A percentile compares a stretch with the other conserved stretches of the same genome.
phyloP scores from a whole-genome alignment of 2,113 vertebrate genomes.

The Saguinus midas region DNA sequence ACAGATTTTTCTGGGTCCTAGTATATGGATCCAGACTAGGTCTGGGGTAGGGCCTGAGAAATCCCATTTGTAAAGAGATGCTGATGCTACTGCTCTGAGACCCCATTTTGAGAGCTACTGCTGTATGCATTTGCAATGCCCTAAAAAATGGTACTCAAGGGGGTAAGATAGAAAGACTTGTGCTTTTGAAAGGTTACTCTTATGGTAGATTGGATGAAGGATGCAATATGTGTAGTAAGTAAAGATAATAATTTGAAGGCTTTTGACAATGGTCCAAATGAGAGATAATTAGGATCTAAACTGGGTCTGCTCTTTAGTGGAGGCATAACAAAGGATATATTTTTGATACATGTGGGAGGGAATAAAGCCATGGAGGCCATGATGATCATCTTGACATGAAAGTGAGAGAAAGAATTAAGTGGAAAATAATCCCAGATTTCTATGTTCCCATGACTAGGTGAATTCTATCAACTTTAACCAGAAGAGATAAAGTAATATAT shows the following conservation, averaged over 20 bases:
- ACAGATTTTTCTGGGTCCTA: background rate
- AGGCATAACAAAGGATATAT: background rate
- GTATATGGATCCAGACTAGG: background rate
- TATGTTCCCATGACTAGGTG: background rate
- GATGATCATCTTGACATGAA: background rate
- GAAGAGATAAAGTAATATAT: background rate
- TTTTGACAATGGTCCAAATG: background rate
- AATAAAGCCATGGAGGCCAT: background rate
- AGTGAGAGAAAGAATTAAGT: background rate
- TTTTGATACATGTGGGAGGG: background rate
- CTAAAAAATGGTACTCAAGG: background rate
- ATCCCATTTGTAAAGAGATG: background rate
- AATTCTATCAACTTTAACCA: background rate
- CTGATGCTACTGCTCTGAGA: background rate
- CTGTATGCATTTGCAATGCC: background rate
- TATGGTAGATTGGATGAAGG: background rate
- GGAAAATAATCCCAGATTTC: background rate
- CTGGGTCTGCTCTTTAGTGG: background rate
- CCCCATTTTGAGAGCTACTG: background rate
- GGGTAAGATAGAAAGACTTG: background rate
- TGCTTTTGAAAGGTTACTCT: background rate
- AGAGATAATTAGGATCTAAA: background rate
- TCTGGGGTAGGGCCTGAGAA: background rate
- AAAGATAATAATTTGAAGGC: background rate
- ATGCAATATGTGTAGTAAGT: background rate